Evolutionary conservation across 2,113 vertebrate species (phyloP), one percentile per base, ranked within the genome.

Genomic region (Forbesichthys papilliferus): DNA sequence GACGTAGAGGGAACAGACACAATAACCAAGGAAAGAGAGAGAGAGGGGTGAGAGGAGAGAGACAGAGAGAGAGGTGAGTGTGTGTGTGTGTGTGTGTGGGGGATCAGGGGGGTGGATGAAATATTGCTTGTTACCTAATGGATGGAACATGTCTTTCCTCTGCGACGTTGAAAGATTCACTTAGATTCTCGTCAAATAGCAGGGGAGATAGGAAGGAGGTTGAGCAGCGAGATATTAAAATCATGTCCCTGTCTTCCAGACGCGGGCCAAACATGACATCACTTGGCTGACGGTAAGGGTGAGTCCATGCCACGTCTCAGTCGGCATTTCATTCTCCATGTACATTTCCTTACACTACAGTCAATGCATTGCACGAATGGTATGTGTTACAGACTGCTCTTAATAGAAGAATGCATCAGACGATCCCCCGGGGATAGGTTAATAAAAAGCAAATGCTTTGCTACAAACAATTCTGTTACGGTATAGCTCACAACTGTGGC

Each of bases 261-360:
- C 69, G 65, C 66, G 56, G 12, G 68, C 55, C 10, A 69, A 84
- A 78, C 69, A 80, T 75, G 65, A 75, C 55, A 60, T 79, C 46
- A 57, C 71, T 77, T 73, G 51, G 53, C 56, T 46, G 8, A 49
- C 53, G 47, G 48, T 64, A 33, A 65, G 76, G 74, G 69, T 20
- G 63, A 74, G 71, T 48, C 42, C 53, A 71, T 79, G 79, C 60
- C 69, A 73, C 52, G 12, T 71, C 79, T 82, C 82, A 73, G 66
- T 53, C 58, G 48, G 89, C 88, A 88, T 84, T 89, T 90, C 48
- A 65, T 81, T 80, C 34, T 68, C 47, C 27, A 27, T 56, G 67
- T 66, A 74, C 27, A 27, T 27, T 3, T 63, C 16, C 55, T 77
- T 70, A 48, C 54, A 61, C 68, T 77, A 56, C 56, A 10, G 64